Evolutionary conservation across 2,113 vertebrate genomes (phyloP).

Genomic region (Irena cyanogastra): DNA sequence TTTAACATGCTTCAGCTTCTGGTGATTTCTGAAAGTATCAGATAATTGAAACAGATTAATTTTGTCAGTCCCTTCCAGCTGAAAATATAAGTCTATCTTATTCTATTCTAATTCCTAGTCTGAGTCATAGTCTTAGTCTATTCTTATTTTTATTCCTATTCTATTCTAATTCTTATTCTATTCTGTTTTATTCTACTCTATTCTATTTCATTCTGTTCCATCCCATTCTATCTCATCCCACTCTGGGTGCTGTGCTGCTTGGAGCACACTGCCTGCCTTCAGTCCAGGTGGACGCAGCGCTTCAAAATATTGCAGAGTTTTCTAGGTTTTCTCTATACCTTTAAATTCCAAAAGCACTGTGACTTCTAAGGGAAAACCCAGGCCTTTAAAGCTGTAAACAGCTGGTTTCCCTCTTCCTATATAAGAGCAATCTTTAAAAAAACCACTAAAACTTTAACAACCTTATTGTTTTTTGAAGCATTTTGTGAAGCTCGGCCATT

Average conservation of each 20-base stretch:
- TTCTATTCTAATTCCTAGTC: background rate
- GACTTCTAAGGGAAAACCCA: background rate
- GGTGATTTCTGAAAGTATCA: background rate
- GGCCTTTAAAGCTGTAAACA: conserved; percentile 47
- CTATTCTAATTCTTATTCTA: too few species aligned
- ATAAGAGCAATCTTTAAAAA: conserved; percentile 8
- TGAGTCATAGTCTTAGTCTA: background rate
- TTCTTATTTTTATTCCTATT: background rate
- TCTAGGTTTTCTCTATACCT: background rate
- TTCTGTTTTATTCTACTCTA: background rate
- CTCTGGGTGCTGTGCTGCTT: background rate
- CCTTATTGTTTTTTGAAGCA: background rate
- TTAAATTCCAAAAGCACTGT: conserved; percentile 5
- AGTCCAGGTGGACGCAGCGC: fast-evolving
- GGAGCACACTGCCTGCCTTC: fast-evolving
- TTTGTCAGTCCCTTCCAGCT: background rate
- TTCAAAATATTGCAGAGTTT: background rate
- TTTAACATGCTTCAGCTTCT: background rate
- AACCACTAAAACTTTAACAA: conserved; percentile 35
- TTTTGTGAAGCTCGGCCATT: background rate
- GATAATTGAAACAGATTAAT: background rate
- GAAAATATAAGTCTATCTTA: background rate
- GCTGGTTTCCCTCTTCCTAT: conserved; percentile 35
- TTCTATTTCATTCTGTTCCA: background rate
- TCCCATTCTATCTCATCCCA: background rate